Evolutionary conservation across 2,888 invertebrate genomes (phyloP).

Genomic region (Ophion slaviceki): DNA sequence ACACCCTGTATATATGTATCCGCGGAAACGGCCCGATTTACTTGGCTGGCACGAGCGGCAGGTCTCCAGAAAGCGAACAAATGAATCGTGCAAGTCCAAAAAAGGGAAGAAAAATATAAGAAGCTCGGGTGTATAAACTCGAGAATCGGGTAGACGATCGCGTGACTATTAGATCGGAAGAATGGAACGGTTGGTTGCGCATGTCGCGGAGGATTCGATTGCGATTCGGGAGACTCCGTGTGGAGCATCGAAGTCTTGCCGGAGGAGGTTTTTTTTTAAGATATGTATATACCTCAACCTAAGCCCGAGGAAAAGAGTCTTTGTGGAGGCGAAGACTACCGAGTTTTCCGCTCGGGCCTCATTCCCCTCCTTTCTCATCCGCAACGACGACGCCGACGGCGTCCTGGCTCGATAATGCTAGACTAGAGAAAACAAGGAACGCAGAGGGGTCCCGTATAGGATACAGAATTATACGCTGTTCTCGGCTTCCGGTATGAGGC

Average conservation of each 20-base stretch:
- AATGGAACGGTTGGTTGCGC: slow-evolving; percentile 53
- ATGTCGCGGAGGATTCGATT: slow-evolving; percentile 56
- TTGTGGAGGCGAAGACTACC: slow-evolving; percentile 29
- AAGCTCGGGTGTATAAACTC: slow-evolving; percentile 39
- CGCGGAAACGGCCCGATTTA: slow-evolving; percentile 4
- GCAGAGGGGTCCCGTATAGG: neutral
- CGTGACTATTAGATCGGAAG: slow-evolving; percentile 62
- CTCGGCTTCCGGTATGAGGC: slow-evolving; percentile 1
- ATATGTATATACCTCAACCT: slow-evolving; percentile 6
- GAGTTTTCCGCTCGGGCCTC: slow-evolving; percentile 29
- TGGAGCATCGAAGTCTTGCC: slow-evolving; percentile 41
- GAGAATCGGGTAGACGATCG: slow-evolving; percentile 51
- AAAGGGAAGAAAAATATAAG: slow-evolving; percentile 2
- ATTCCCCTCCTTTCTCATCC: neutral
- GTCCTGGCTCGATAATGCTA: slow-evolving; percentile 51
- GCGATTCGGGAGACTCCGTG: slow-evolving; percentile 38
- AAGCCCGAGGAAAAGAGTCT: slow-evolving; percentile 12
- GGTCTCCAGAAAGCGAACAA: slow-evolving; percentile 12
- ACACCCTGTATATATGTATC: neutral
- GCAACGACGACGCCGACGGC: neutral
- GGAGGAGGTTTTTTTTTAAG: slow-evolving; percentile 11
- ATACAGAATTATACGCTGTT: slow-evolving; percentile 35
- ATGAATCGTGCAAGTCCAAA: slow-evolving; percentile 15
- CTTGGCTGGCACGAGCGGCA: slow-evolving; percentile 6
- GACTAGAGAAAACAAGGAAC: slow-evolving; percentile 8